Base-by-base conservation (phyloP, 2,113 vertebrate species). In the Sinocyclocheilus anshuiensis region DNA sequence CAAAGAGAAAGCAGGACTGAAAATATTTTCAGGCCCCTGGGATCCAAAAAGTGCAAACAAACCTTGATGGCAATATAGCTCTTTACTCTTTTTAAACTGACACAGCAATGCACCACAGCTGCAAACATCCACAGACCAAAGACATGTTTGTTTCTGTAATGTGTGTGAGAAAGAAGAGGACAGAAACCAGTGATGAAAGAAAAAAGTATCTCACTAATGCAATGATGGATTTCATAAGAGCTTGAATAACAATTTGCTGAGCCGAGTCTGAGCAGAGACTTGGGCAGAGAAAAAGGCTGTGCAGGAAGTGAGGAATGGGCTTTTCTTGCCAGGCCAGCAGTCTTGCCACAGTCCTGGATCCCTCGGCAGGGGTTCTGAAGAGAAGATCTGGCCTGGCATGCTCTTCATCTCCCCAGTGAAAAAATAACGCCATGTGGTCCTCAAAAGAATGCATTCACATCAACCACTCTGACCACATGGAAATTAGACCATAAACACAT, bases 191-290 rank as follows among this genome's bases (percentile, higher is more conserved):
- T 55, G 36, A 33, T 24, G 36, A 84, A 24, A 48, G 26, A 84
- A 79, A 39, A 59, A 7, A 81, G 39, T 67, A 39, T 81, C 45
- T 84, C n/a, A 71, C 86, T 90, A 89, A 86, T 45, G 87, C 75
- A 87, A 86, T 79, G 89, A 86, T 89, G 87, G 63, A 71, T 89
- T 87, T 92, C 90, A 90, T 87, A 89, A 89, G 90, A 26, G 50
- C 71, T 63, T 82, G 83, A 91, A 91, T 88, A 88, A 90, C 88
- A 84, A 86, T 93, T 92, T 91, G 87, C 80, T 87, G 88, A 81
- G 89, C 84, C 84, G 88, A 83, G 36, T 89, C 87, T 91, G 90
- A 48, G 81, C 87, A 82, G 88, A 81, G 48, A 50, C 53, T 86
- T 87, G 87, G 90, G 86, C 18, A 69, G 80, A 77, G 86, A 91